phyloP scores from a whole-genome alignment of 1,140 invertebrate genomes.

The Leptopilina clavipes region DNA sequence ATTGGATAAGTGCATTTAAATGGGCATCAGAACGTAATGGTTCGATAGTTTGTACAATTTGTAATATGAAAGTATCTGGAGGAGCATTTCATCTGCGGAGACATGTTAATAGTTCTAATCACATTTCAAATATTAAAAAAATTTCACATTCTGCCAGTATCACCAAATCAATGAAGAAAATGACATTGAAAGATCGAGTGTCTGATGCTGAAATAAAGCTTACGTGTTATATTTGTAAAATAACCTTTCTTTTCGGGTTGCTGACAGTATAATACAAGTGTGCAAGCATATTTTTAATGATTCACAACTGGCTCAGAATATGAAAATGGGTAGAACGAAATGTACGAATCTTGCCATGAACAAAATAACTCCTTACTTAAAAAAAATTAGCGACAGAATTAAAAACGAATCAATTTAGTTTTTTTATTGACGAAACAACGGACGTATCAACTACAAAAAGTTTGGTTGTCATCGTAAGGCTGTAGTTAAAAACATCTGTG shows the following conservation, averaged over 20 bases:
- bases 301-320: neutral
- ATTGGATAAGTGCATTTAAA: neutral
- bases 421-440: conserved; percentile 2
- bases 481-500: neutral
- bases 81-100: neutral
- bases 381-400: neutral
- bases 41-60: neutral
- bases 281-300: neutral
- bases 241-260: neutral
- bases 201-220: neutral
- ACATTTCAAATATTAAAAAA: neutral
- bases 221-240: neutral
- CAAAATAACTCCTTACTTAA: neutral
- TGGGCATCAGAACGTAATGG: neutral
- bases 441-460: neutral
- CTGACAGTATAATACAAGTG: neutral
- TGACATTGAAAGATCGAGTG: neutral
- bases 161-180: neutral
- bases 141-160: neutral
- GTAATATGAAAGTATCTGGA: neutral
- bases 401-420: neutral
- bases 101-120: neutral
- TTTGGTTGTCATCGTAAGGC: neutral
- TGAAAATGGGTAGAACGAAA: conserved; percentile 14
- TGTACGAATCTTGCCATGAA: neutral